Evolutionary conservation across 2,797 vertebrate genomes (phyloP), one percentile per base, ranked within the genome.

Genomic region (Myoxocephalus aenaeus): DNA sequence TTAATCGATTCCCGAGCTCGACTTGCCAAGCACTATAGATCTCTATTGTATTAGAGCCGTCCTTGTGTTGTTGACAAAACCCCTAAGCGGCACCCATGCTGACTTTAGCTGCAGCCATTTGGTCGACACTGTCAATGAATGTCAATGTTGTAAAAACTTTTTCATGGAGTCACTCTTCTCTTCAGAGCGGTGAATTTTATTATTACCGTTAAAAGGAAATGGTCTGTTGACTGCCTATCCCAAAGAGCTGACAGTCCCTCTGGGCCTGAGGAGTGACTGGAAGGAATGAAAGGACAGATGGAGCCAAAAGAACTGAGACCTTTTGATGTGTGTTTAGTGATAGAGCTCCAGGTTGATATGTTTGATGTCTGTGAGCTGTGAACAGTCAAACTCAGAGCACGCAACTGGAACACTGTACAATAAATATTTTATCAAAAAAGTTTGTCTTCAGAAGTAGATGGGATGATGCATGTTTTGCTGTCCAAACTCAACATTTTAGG

Each of bases 251-350:
- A 78, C 76, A 22, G 76, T 83, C 83, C 65, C 71, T 80, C 82
- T 67, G 75, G 50, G 59, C 18, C 56, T 12, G 17, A 56, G 74
- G 74, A 86, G 82, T 65, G 53, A 84, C 83, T 74, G 53, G 56
- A 73, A 83, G 79, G 79, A 88, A 75, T 81, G 67, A 89, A 81
- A 85, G 84, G 81, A 84, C 79, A 80, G 82, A 86, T 82, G 83
- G 79, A 75, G 70, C 61, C 67, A 66, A 75, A 74, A 81, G 69
- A 78, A 69, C 59, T 15, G 42, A 82, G 70, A 75, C 57, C 81
- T 89, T 71, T 89, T 91, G 90, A 92, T 89, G 87, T 90, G 76
- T 57, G 54, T 73, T 80, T 83, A 72, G 57, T 54, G 62, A 82
- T 69, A 62, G 71, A 80, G 74, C 74, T 75, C 70, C 68, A 70